Base-by-base conservation (phyloP, 2,113 vertebrate genomes). In the Cyrtonyx montezumae region DNA sequence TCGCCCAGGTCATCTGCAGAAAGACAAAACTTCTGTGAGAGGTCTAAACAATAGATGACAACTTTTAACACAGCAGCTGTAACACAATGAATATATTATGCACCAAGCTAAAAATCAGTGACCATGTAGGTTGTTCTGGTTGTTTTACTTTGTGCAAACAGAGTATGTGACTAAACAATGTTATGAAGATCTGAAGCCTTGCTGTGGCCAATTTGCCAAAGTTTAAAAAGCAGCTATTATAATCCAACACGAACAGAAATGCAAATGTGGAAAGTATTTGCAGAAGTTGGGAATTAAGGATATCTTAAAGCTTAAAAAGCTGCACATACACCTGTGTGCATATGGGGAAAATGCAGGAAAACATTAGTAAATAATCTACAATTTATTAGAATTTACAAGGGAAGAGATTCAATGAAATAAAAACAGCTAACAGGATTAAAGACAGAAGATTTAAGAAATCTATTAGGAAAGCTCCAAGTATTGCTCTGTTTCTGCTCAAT, bases 121-220 rank as follows among this genome's bases (percentile, higher is more conserved):
- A 69, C 61, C 66, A 6, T 3, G 17, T 30, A 82, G 32, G 80
- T 75, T 91, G 62, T 61, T 91, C 67, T 46, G 34, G 40, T 49
- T 79, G 70, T 51, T 82, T 56, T 62, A 75, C 45, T 67, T 74
- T 48, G 46, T n/a, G 62, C 37, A 83, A 88, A 82, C 30, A 69
- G 18, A 56, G 19, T 15, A 70, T 20, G 45, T 30, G 21, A 79
- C 36, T 62, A 26, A 74, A 66, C 51, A 70, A 34, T 36, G 73
- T 20, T 42, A 77, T 2, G 6, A 84, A 84, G 28, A 63, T 15
- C 32, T 51, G 62, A 91, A 86, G 56, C 32, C 61, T 51, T 75
- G 26, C 40, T 79, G 17, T 16, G n/a, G 49, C 12, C 5, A 49
- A 37, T 65, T 43, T 66, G 32, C 18, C 40, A 55, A 78, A 77